Evolutionary conservation across 2,888 invertebrate genomes (phyloP), one percentile per base, ranked within the genome.

Genomic region (Salpingus planirostris): DNA sequence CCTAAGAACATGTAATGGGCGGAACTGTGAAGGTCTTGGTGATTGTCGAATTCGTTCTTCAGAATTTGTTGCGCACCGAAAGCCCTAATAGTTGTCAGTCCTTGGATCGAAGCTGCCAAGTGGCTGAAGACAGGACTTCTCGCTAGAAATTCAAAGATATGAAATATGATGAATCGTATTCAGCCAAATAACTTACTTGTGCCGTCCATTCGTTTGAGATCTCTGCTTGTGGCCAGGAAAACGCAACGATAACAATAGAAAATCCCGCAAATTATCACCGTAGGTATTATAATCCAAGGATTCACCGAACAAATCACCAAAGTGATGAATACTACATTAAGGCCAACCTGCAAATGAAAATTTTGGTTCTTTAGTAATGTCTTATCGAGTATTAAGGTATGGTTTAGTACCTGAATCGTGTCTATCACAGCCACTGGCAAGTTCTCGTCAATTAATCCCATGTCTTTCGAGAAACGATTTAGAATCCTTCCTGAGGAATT

Each of bases 51-150:
- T 44, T 76, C 74, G 13, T 55, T 56, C 15, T 69, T 67, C 29
- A 84, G 69, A 3, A 71, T 67, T n/a, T 68, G 61, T 56, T 79
- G 73, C 0, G 76, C 78, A 32, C 70, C 66, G 45, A 79, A 76
- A 1, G 83, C 79, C 43, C 85, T 67, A 11, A 87, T 80, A 0
- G 83, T 82, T n/a, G 78, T 70, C 1, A 87, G 60, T 1, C 86
- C 86, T 58, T 80, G 76, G 11, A 87, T 66, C 0, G 80, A 76
- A 29, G 81, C 76, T 47, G 75, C 80, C 21, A 85, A 66, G 46
- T 85, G 78, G 1, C 77, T 74, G 56, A 80, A 85, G 0, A 87
- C 74, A 1, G 86, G 85, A 50, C 82, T 82, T 24, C 82, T 73
- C 31, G 79, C 23, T 23, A 10, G n/a, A n/a, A n/a, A n/a, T n/a